Conservation (phyloP, 2,113 vertebrate genomes). For the Polypterus senegalus region DNA sequence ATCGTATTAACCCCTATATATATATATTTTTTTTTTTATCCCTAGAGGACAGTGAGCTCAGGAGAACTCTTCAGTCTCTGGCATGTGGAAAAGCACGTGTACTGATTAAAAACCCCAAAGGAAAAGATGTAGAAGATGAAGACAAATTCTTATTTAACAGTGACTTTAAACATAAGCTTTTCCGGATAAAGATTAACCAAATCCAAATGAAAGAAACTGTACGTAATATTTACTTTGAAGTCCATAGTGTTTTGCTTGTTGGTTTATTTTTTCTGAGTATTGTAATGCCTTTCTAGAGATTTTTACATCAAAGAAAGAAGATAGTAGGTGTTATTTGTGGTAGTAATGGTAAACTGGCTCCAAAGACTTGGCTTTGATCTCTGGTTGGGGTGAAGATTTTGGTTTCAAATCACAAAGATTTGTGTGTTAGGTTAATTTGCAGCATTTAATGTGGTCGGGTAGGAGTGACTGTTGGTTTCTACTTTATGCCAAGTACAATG, state of each 20-base stretch:
- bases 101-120: slow-evolving; percentile 55
- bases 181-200: slow-evolving; percentile 71
- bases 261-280: background rate
- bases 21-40: slow-evolving; percentile 2
- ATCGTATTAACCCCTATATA: too few relatives aligned
- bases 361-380: too few relatives aligned
- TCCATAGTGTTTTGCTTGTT: background rate
- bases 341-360: too few relatives aligned
- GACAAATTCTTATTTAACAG: slow-evolving; percentile 58
- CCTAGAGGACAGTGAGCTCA: slow-evolving; percentile 57
- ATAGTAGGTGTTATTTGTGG: too few relatives aligned
- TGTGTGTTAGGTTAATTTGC: too few relatives aligned
- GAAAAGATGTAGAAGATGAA: slow-evolving; percentile 62
- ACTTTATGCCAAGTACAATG: too few relatives aligned
- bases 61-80: slow-evolving; percentile 59
- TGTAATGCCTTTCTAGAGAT: background rate
- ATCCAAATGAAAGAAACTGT: slow-evolving; percentile 74
- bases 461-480: too few relatives aligned
- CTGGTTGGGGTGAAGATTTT: too few relatives aligned
- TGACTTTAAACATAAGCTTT: slow-evolving; percentile 65
- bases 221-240: slow-evolving; percentile 13
- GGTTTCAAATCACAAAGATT: too few relatives aligned
- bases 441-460: too few relatives aligned
- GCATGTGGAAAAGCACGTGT: slow-evolving; percentile 66
- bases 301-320: too few relatives aligned